Conservation (phyloP, 2,797 vertebrate genomes). For the Enteromius unitaeniatus region DNA sequence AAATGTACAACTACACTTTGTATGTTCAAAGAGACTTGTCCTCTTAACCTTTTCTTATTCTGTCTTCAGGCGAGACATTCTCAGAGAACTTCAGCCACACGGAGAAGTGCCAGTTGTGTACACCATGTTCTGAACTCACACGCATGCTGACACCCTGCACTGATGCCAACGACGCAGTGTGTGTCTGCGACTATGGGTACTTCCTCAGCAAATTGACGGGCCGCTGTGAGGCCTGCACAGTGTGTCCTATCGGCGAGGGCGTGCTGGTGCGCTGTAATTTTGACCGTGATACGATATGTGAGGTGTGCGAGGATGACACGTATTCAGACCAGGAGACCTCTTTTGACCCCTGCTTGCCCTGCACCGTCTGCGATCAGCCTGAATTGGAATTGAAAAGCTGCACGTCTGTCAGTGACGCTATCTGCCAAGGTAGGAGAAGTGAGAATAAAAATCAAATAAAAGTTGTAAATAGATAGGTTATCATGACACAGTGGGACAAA, state of each 20-base stretch:
- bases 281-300: constrained; percentile 85
- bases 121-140: constrained; percentile 81
- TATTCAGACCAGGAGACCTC: constrained; percentile 92
- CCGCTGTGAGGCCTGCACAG: constrained; percentile 81
- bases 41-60: background rate
- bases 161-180: constrained; percentile 89
- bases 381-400: constrained; percentile 78
- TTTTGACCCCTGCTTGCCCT: constrained; percentile 94
- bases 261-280: constrained; percentile 82
- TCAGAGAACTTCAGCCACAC: constrained; percentile 89
- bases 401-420: constrained; percentile 77
- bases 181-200: constrained; percentile 88
- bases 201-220: constrained; percentile 70
- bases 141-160: constrained; percentile 93
- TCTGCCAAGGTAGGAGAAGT: constrained; percentile 81
- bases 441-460: constrained; percentile 56
- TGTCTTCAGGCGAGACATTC: constrained; percentile 88
- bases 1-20: background rate
- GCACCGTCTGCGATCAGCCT: constrained; percentile 87
- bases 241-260: constrained; percentile 85
- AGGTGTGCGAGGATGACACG: constrained; percentile 83
- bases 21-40: background rate
- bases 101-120: constrained; percentile 87
- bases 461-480: background rate
- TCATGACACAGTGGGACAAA: background rate